Evolutionary conservation across 2,888 invertebrate species (phyloP).

Genomic region (Stenchaetothrips biformis): DNA sequence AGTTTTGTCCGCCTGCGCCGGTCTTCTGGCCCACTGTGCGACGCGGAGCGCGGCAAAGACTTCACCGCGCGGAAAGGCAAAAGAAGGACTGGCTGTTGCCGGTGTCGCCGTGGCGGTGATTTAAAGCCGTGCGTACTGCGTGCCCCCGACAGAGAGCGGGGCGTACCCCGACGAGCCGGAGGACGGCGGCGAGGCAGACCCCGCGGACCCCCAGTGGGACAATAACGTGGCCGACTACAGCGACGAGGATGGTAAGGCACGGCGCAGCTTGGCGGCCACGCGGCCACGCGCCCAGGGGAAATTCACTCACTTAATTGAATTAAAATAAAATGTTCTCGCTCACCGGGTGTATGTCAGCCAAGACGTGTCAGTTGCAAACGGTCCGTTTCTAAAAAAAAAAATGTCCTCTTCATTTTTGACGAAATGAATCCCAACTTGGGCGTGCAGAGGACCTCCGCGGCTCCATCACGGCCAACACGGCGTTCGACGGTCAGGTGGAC

Average conservation of each 20-base stretch:
- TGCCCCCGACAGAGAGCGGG: background rate
- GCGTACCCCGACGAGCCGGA: background rate
- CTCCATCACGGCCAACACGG: constrained; percentile 29
- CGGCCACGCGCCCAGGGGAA: too few species aligned
- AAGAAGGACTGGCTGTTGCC: background rate
- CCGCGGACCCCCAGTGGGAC: background rate
- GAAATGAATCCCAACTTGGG: background rate
- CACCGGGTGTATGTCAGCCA: too few species aligned
- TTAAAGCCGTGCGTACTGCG: background rate
- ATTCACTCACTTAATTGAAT: too few species aligned
- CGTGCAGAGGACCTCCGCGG: constrained; percentile 1
- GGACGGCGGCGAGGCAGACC: background rate
- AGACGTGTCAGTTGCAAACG: too few species aligned
- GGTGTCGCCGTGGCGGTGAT: background rate
- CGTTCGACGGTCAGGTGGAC: constrained; percentile 19
- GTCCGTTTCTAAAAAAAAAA: too few species aligned
- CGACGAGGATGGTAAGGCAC: background rate
- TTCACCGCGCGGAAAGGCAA: too few species aligned
- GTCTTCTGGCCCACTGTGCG: too few species aligned
- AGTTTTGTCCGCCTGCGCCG: too few species aligned
- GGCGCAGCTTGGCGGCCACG: too few species aligned
- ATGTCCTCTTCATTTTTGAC: too few species aligned
- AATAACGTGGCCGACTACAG: constrained; percentile 1
- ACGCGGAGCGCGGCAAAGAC: too few species aligned
- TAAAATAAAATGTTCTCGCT: too few species aligned